Evolutionary conservation across 2,113 vertebrate genomes (phyloP).

Genomic region (Cryptomyrus ogoouensis): DNA sequence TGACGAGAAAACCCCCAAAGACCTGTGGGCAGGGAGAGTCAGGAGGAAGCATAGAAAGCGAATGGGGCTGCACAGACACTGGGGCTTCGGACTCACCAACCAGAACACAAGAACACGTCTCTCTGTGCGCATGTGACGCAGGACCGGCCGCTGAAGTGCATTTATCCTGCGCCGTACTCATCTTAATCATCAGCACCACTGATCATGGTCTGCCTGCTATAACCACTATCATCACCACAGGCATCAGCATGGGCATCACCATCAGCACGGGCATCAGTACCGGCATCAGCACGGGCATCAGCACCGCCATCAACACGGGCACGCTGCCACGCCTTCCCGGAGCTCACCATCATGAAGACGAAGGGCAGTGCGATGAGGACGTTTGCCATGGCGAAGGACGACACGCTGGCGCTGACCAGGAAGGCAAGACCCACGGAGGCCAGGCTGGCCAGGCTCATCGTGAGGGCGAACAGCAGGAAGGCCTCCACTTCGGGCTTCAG

Average conservation of each 20-base stretch:
- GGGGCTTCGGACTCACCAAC: not conserved
- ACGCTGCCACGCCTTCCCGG: not conserved
- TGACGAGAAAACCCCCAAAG: conserved; percentile 67
- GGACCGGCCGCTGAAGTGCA: not conserved
- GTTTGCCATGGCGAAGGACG: conserved; percentile 65
- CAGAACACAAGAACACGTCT: not conserved
- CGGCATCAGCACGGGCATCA: not conserved
- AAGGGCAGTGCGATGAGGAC: conserved; percentile 64
- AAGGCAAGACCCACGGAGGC: conserved; percentile 63
- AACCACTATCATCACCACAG: not conserved
- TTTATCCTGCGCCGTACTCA: not conserved
- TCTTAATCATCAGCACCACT: not conserved
- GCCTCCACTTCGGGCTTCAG: conserved; percentile 51
- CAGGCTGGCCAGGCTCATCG: conserved; percentile 63
- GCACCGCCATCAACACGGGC: not conserved
- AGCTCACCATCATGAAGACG: conserved; percentile 71
- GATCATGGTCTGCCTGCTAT: not conserved
- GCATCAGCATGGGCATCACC: not conserved
- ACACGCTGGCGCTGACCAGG: conserved; percentile 62
- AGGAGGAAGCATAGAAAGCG: not conserved
- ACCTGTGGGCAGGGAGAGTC: conserved; percentile 48
- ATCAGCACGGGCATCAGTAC: not conserved
- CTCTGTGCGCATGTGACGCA: not conserved
- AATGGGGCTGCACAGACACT: not conserved
- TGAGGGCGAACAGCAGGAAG: conserved; percentile 60